phyloP scores from a whole-genome alignment of 1,140 invertebrate genomes.

The Brachionus manjavacas region DNA sequence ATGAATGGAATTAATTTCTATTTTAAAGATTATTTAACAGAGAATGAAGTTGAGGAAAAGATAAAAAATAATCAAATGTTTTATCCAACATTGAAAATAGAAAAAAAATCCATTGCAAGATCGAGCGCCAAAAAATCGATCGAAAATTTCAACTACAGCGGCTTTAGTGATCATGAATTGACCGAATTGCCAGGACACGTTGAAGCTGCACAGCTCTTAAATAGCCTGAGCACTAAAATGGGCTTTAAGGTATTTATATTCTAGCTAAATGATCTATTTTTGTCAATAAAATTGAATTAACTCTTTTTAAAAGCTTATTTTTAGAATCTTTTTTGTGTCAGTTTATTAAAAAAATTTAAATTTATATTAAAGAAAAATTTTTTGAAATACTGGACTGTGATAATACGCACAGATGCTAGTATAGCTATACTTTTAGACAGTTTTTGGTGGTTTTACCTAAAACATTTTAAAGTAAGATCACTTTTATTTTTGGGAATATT shows the following conservation, averaged over 20 bases:
- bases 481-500: neutral
- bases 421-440: conserved; percentile 13
- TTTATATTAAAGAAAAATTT: neutral
- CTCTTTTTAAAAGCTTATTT: neutral
- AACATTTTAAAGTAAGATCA: neutral
- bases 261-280: too few relatives aligned
- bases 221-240: conserved; percentile 36
- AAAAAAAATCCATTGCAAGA: neutral
- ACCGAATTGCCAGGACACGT: conserved; percentile 25
- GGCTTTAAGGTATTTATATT: neutral
- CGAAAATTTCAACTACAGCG: neutral
- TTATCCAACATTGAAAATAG: conserved; percentile 21
- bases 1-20: neutral
- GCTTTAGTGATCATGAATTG: conserved; percentile 30
- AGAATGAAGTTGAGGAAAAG: neutral
- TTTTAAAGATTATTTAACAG: neutral
- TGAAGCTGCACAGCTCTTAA: conserved; percentile 23
- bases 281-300: too few relatives aligned
- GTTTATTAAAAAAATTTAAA: neutral
- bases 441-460: conserved; percentile 41
- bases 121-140: neutral
- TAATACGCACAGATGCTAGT: conserved; percentile 15
- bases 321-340: too few relatives aligned
- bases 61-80: neutral
- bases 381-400: conserved; percentile 27